phyloP scores from a whole-genome alignment of 2,888 invertebrate genomes.

The Hylaea fasciaria region DNA sequence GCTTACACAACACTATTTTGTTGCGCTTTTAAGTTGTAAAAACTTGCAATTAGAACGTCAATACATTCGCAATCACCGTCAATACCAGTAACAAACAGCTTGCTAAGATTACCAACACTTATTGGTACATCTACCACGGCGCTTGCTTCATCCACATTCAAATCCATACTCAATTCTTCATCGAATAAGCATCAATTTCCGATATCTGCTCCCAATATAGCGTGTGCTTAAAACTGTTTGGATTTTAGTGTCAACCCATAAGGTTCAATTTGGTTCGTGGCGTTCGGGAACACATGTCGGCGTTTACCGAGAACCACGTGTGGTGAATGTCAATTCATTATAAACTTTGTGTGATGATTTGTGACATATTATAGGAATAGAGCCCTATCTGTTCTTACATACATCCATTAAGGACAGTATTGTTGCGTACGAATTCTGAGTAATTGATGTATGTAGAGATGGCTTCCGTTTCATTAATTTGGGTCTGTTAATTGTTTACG shows the following conservation, averaged over 20 bases:
- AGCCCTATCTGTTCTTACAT: conserved; percentile 74
- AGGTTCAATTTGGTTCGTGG: conserved; percentile 46
- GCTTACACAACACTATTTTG: no score
- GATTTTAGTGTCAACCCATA: conserved; percentile 36
- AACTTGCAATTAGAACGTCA: conserved; percentile 30
- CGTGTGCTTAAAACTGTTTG: conserved; percentile 28
- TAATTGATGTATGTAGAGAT: conserved; percentile 74
- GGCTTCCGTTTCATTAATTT: conserved; percentile 66
- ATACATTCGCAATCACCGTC: conserved; percentile 38
- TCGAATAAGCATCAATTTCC: conserved; percentile 33
- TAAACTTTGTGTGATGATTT: conserved; percentile 84
- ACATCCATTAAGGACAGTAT: conserved; percentile 72
- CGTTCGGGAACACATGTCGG: conserved; percentile 51
- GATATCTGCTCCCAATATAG: conserved; percentile 35
- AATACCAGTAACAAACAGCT: conserved; percentile 37
- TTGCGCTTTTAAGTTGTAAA: conserved; percentile 18
- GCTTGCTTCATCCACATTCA: conserved; percentile 7
- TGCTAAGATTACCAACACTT: conserved; percentile 29
- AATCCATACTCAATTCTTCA: conserved; percentile 27
- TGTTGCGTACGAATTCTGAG: conserved; percentile 70
- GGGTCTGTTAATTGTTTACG: conserved; percentile 57
- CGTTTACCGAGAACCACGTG: conserved; percentile 68
- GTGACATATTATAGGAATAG: conserved; percentile 82
- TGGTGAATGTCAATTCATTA: conserved; percentile 84
- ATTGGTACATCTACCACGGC: conserved; percentile 22